These are phyloP conservation scores for Phoenicopterus ruber DNA, from an alignment of 2,113 vertebrate species.

Conservation along the genomic window DNA sequence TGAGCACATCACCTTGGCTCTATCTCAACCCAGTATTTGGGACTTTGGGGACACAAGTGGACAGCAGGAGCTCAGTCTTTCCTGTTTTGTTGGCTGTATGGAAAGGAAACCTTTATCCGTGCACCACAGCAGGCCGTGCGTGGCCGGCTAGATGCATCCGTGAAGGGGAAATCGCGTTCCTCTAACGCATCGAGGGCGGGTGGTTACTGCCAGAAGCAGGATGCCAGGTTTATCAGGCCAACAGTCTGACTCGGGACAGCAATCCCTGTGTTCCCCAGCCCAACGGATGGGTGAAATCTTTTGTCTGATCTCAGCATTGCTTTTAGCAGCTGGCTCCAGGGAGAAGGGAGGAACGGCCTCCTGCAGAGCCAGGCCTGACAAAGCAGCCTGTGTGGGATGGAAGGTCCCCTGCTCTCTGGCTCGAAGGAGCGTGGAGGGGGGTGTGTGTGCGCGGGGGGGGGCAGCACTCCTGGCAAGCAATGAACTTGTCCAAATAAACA, in stretches of 20 bases:
- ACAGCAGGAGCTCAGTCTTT: neutral
- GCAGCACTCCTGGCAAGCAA: neutral
- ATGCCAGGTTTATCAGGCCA: neutral
- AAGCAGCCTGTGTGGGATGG: neutral
- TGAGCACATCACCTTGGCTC: neutral
- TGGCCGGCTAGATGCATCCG: neutral
- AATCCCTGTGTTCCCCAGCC: neutral
- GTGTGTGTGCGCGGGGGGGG: neutral
- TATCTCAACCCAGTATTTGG: neutral
- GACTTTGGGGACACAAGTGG: neutral
- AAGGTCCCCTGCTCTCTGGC: neutral
- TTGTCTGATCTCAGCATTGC: neutral
- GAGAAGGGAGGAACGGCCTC: neutral
- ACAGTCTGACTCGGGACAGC: accelerated
- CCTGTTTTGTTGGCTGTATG: neutral
- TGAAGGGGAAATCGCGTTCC: neutral
- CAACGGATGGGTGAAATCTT: neutral
- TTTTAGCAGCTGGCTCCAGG: neutral
- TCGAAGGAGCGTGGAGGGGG: neutral
- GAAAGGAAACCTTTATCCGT: neutral
- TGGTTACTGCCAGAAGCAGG: neutral
- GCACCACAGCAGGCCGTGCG: neutral
- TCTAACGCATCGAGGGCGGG: accelerated
- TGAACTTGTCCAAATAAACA: conserved; percentile 12
- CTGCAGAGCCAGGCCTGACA: neutral